Evolutionary conservation across 2,113 vertebrate genomes (phyloP), one percentile per base, ranked within the genome.

Genomic region (Muscicapa adusta): DNA sequence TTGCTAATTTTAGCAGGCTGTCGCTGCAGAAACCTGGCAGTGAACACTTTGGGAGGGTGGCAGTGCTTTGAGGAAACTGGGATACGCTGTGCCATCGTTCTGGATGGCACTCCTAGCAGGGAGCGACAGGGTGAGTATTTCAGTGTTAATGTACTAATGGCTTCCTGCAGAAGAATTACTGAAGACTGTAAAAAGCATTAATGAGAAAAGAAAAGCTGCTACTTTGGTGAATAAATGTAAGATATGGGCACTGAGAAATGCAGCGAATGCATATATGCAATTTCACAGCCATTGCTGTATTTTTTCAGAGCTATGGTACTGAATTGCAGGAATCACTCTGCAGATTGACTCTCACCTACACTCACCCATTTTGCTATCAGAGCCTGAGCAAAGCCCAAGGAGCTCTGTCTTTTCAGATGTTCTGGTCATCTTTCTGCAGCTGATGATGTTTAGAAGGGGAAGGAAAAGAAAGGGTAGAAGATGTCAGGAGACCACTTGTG

Each of bases 1-100:
- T 54, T 72, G 81, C 95, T 96, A 96, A 95, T 93, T 97, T 97
- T 93, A 95, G 71, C 91, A 93, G 84, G 29, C 74, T 91, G 85
- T 86, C 14, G 7, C 71, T 91, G 87, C 84, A 87, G 89, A 91
- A 95, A 54, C 24, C 81, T 89, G 88, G 77, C 81, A 65, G 70
- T 68, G 89, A 73, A 57, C 0, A 0, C 88, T 83, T 63, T 2
- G 38, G 58, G 50, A 94, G 51, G 40, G 70, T n/a, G 57, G 54
- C 25, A 61, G 54, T 28, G 80, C 87, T 85, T 71, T 57, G 42
- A 79, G 87, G 89, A 58, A 85, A 28, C 19, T 0, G 8, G 42
- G 60, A 60, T 88, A 2, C 34, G 4, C 29, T 28, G 15, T 87
- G 62, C 43, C 29, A 4, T 43, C 1, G 0, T 40, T 54, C 45